Conservation (phyloP, 2,113 vertebrate genomes). For the Speoplatyrhinus poulsoni region DNA sequence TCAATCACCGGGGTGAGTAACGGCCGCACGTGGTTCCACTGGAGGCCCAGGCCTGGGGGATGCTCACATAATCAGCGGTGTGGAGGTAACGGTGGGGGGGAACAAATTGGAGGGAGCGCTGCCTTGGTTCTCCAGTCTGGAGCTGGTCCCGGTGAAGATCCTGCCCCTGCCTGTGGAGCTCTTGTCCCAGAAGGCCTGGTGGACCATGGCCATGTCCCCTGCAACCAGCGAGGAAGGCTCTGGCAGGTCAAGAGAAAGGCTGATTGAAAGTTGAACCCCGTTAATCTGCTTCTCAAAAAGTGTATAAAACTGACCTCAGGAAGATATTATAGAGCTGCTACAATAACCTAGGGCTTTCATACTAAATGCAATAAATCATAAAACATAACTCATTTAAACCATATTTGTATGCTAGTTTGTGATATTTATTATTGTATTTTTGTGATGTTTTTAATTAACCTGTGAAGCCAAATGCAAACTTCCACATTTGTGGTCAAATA, state of each 20-base stretch:
- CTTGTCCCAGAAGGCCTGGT: constrained; percentile 56
- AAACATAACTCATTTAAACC: no score
- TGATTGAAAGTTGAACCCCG: no score
- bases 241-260: constrained; percentile 10
- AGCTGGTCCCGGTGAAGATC: constrained; percentile 53
- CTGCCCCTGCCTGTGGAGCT: constrained; percentile 42
- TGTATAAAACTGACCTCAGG: no score
- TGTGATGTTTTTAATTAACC: no score
- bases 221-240: constrained; percentile 60
- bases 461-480: no score
- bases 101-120: constrained; percentile 44
- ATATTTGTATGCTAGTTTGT: no score
- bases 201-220: constrained; percentile 67
- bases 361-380: no score
- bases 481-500: no score
- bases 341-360: no score
- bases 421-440: no score
- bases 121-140: constrained; percentile 48
- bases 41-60: neutral
- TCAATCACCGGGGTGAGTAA: neutral
- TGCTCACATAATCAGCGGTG: constrained; percentile 69
- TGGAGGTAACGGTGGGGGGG: constrained; percentile 57
- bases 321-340: no score
- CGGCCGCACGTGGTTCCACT: neutral
- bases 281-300: no score